These are phyloP conservation scores for Acrocephalus kingi DNA, from an alignment of 2,113 vertebrate genomes.

Conservation along the genomic window DNA sequence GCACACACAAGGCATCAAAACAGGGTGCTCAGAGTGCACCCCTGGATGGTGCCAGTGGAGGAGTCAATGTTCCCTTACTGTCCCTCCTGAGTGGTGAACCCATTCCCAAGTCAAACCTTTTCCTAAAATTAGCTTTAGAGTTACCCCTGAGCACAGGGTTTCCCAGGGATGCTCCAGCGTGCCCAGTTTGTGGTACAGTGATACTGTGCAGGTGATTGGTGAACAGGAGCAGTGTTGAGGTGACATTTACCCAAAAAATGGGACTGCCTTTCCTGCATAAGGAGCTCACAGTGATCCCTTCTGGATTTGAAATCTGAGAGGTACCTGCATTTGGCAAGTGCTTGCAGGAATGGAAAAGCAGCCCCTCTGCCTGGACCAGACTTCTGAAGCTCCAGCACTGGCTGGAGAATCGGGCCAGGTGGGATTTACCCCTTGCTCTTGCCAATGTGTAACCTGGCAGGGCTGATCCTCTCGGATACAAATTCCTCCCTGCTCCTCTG, in stretches of 20 bases:
- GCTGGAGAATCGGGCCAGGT: neutral
- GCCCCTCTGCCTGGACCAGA: neutral
- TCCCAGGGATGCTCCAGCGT: neutral
- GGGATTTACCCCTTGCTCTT: conserved; percentile 33
- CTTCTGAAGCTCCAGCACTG: conserved; percentile 4
- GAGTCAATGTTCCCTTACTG: neutral
- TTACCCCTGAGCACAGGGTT: neutral
- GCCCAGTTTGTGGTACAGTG: neutral
- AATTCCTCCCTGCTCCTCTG: neutral
- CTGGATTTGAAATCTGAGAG: neutral
- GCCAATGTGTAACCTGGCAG: conserved; percentile 35
- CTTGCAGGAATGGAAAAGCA: neutral
- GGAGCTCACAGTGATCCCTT: neutral
- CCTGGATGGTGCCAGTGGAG: neutral
- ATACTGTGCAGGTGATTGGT: neutral
- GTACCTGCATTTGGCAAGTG: neutral
- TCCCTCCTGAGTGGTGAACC: neutral
- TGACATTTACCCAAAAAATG: neutral
- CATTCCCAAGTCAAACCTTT: neutral
- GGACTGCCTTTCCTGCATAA: neutral
- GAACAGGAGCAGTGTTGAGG: neutral
- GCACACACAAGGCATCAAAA: neutral
- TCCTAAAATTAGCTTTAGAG: neutral
- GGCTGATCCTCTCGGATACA: neutral
- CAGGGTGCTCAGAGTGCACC: too few species aligned